phyloP scores from a whole-genome alignment of 1,140 invertebrate genomes.

The Dinothrombium tinctorium region DNA sequence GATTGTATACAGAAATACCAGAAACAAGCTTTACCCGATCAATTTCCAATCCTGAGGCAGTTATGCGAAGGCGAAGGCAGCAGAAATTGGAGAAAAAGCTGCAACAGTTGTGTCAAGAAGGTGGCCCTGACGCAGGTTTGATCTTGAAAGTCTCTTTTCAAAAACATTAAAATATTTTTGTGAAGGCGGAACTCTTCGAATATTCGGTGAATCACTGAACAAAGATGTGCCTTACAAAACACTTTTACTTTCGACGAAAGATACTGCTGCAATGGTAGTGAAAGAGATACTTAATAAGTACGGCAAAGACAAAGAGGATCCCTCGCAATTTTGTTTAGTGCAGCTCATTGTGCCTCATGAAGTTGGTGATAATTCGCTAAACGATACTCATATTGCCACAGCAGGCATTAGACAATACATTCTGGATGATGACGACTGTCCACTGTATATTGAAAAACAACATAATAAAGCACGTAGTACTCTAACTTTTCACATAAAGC shows the following conservation, averaged over 20 bases:
- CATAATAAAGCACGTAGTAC: constrained; percentile 38
- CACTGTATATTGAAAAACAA: constrained; percentile 47
- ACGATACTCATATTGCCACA: not conserved
- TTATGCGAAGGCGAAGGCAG: constrained; percentile 86
- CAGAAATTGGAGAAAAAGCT: constrained; percentile 90
- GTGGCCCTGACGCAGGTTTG: constrained; percentile 36
- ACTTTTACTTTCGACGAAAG: constrained; percentile 68
- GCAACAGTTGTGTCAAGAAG: constrained; percentile 69
- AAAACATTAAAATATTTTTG: not conserved
- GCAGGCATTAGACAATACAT: constrained; percentile 41
- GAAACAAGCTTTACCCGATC: constrained; percentile 93
- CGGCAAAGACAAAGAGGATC: constrained; percentile 63
- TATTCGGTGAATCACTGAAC: constrained; percentile 87
- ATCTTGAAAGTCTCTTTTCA: not conserved
- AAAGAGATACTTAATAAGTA: constrained; percentile 94
- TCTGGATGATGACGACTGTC: constrained; percentile 88
- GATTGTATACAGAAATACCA: constrained; percentile 80
- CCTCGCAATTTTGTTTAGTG: constrained; percentile 71
- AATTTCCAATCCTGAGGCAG: constrained; percentile 96
- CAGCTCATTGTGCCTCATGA: constrained; percentile 33
- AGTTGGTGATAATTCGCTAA: constrained; percentile 1
- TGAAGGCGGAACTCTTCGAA: constrained; percentile 72
- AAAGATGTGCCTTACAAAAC: constrained; percentile 97
- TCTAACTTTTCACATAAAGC: constrained; percentile 78
- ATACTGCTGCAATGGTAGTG: constrained; percentile 71